These are phyloP conservation scores for Trichonephila clavipes DNA, from an alignment of 1,140 invertebrate species.

Conservation along the genomic window DNA sequence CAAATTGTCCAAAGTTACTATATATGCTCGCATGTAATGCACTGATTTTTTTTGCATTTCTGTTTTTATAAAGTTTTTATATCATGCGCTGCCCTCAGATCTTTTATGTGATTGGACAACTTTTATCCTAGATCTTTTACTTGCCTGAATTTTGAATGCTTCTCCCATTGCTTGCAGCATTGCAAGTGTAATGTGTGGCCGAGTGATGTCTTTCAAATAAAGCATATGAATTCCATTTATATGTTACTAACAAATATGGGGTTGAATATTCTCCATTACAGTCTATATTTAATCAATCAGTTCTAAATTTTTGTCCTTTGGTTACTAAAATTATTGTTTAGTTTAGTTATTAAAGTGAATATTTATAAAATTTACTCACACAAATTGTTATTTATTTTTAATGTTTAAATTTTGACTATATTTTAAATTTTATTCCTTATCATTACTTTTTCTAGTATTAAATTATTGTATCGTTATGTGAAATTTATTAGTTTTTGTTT, in stretches of 20 bases:
- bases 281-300: too few species aligned
- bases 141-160: neutral
- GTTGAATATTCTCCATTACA: too few species aligned
- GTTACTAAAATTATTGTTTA: too few species aligned
- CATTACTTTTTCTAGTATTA: neutral
- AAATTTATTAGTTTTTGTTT: neutral
- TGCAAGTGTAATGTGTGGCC: neutral
- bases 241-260: too few species aligned
- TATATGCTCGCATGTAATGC: too few species aligned
- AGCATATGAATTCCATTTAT: neutral
- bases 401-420: neutral
- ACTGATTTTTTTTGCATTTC: too few species aligned
- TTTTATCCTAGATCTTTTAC: neutral
- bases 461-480: neutral
- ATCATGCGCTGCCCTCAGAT: too few species aligned
- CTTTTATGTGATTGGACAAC: neutral
- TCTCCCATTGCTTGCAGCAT: constrained; percentile 22
- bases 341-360: too few species aligned
- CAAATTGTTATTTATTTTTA: neutral
- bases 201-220: neutral
- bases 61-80: too few species aligned
- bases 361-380: too few species aligned
- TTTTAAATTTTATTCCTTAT: neutral
- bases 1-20: too few species aligned
- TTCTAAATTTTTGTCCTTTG: too few species aligned